Conservation (phyloP, 2,797 vertebrate species). For the Cercopithecus hamlyni region DNA sequence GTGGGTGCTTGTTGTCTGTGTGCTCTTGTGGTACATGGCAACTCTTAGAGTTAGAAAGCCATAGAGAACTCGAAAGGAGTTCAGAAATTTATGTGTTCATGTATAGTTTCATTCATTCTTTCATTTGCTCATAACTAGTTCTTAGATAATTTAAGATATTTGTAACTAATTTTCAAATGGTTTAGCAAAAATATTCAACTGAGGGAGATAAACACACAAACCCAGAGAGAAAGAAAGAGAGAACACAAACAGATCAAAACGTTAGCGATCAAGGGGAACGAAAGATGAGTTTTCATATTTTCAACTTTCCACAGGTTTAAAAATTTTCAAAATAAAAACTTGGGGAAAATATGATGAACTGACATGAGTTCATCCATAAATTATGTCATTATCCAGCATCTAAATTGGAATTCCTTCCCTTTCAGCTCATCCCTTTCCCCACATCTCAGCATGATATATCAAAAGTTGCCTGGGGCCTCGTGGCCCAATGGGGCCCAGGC, state of each 20-base stretch:
- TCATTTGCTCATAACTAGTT: neutral
- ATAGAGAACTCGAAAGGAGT: neutral
- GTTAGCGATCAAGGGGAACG: neutral
- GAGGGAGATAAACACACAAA: neutral
- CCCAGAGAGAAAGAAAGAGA: too few relatives aligned
- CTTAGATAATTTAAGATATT: neutral
- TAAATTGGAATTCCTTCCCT: neutral
- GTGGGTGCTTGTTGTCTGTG: neutral
- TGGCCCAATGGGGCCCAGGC: neutral
- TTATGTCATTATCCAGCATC: neutral
- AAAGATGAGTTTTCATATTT: neutral
- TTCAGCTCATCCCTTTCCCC: neutral
- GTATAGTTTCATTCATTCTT: neutral
- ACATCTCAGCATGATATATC: neutral
- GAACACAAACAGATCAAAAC: neutral
- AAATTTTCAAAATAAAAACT: slow-evolving; percentile 17
- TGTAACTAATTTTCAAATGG: neutral
- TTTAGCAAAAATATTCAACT: neutral
- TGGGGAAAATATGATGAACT: neutral
- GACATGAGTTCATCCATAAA: neutral
- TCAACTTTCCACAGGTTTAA: neutral
- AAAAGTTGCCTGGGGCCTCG: neutral
- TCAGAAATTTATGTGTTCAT: neutral
- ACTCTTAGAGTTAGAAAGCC: slow-evolving; percentile 18
- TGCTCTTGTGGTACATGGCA: neutral